Percentiles rank a stretch among this genome's conserved stretches.
These are phyloP conservation scores for Siniperca chuatsi DNA, from an alignment of 2,113 vertebrate genomes.

Conservation along the genomic window DNA sequence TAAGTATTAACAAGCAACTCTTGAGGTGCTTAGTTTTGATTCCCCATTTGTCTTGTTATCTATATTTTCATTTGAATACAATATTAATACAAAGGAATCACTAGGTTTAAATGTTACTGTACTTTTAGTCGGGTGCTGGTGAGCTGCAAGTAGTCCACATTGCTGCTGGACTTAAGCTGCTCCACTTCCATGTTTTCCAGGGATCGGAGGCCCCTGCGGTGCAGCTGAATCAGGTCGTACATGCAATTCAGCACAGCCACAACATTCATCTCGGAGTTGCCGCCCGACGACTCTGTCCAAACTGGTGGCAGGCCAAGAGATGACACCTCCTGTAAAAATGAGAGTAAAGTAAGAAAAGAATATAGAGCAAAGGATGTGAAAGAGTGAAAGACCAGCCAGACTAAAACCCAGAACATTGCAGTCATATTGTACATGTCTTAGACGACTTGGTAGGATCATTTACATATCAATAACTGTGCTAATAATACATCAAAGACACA, in stretches of 20 bases:
- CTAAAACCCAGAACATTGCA: not conserved
- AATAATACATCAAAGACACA: not conserved
- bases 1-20: not conserved
- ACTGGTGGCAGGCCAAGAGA: slow-evolving; percentile 91
- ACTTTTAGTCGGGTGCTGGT: slow-evolving; percentile 91
- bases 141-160: slow-evolving; percentile 90
- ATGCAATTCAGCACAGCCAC: slow-evolving; percentile 91
- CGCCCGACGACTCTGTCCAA: slow-evolving; percentile 82
- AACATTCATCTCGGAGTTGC: slow-evolving; percentile 85
- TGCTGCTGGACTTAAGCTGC: slow-evolving; percentile 90
- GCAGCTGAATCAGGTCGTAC: slow-evolving; percentile 91
- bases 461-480: not conserved
- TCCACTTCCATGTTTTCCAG: slow-evolving; percentile 93
- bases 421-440: not conserved
- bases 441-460: not conserved
- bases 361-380: not conserved
- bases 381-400: not conserved
- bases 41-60: not conserved
- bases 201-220: slow-evolving; percentile 87
- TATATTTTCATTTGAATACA: not conserved
- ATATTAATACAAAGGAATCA: not conserved
- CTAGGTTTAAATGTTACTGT: not conserved
- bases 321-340: slow-evolving; percentile 87
- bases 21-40: not conserved
- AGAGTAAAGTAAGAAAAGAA: not conserved